Evolutionary conservation across 2,113 vertebrate species (phyloP), one percentile per base, ranked within the genome.

Genomic region (Agelaius tricolor): DNA sequence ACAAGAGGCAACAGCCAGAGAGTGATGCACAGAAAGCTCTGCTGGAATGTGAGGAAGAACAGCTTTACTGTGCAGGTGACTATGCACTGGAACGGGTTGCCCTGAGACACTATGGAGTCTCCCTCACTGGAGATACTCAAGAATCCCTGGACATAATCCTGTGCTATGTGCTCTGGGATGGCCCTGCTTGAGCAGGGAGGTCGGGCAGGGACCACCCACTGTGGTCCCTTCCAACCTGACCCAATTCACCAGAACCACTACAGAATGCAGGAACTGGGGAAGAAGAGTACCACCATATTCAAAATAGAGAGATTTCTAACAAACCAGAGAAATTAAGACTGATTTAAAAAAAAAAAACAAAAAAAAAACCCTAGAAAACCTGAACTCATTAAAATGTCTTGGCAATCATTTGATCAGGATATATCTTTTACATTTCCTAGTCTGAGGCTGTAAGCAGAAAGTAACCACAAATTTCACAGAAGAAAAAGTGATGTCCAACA

Each of bases 61-160:
- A 18, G 9, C 16, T 51, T 59, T 21, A 15, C 11, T 21, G 30
- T 41, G 21, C 6, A 12, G 13, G 0, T n/a, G 0, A 74, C 23
- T 1, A 5, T 0, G 4, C 39, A 82, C 37, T 68, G 39, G 37
- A 46, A 39, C 13, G 54, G 39, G 1, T 2, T 35, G 47, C 8
- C 39, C 30, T 0, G 27, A 41, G n/a, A 68, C 5, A 0, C 0
- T 18, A 6, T 27, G 24, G 18, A 59, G 10, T 47, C 13, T 52
- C 11, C 62, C 46, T 68, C 62, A 35, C n/a, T 61, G 39, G 46
- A 41, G 13, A 61, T 18, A 61, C 1, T 61, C 28, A 4, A 41
- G 30, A 61, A 68, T 1, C 0, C 0, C 39, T 35, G 30, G 55
- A 54, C 41, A 46, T 5, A 3, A 13, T 13, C 20, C 62, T 22